Evolutionary conservation across 2,888 invertebrate species (phyloP), one percentile per base, ranked within the genome.

Genomic region (Clitarchus hookeri): DNA sequence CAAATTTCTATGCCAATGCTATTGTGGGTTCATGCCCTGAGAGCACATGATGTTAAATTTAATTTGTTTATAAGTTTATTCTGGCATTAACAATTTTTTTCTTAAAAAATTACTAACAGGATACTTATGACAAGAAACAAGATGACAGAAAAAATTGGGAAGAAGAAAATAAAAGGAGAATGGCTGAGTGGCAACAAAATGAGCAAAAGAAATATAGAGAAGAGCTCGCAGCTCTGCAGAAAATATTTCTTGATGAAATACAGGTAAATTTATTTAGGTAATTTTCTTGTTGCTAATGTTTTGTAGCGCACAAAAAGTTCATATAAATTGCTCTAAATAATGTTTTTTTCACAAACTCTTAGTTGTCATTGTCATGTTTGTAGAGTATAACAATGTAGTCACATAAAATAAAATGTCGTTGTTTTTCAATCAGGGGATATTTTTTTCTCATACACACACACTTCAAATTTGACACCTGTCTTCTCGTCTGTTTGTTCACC

Each of bases 201-300:
- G 89, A 90, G 23, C 89, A 90, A 80, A 89, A 88, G 84, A 89
- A 87, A 87, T 90, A 90, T 86, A 89, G 89, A 44, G 89, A 90
- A 85, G 91, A 91, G 85, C 90, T 91, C 27, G 89, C 87, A 11
- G 89, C 89, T 87, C 88, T 91, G 0, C 91, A 89, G 84, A 88
- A 87, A 11, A 89, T 90, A 86, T 85, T 91, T 4, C 90, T 91
- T 27, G 89, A 89, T 65, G 91, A 91, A 88, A 90, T 91, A 48
- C 89, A 89, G 86, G 91, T 91, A 87, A 84, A 89, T 86, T 85
- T 83, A 27, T 36, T 36, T 36, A 36, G 36, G 36, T 36, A 36
- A 36, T 36, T 36, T 36, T 79, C 23, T n/a, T 79, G 36, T 36
- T 36, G 36, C 36, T 36, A 36, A 36, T 36, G 36, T 36, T 36